phyloP scores from a whole-genome alignment of 1,140 invertebrate species.

The Ganaspis sp. region DNA sequence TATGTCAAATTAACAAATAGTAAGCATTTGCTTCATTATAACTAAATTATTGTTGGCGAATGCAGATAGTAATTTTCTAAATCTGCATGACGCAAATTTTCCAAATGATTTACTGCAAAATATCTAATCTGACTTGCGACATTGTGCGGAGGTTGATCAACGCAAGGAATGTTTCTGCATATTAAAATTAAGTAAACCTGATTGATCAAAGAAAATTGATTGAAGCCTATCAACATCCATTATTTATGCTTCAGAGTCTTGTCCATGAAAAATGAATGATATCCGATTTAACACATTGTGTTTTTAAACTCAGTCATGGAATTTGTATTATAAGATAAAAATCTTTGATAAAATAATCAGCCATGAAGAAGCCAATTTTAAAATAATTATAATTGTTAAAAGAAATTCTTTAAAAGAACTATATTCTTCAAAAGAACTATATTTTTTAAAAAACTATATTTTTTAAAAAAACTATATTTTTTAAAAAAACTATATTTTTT shows the following conservation, averaged over 20 bases:
- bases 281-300: no score
- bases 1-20: conserved; percentile 3
- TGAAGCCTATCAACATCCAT: not conserved
- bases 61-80: not conserved
- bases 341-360: no score
- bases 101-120: not conserved
- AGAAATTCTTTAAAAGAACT: no score
- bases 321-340: no score
- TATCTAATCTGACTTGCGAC: conserved; percentile 7
- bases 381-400: no score
- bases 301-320: no score
- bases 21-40: not conserved
- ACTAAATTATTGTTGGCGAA: not conserved
- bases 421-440: no score
- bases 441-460: no score
- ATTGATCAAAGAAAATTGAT: conserved; percentile 17
- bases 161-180: not conserved
- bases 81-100: conserved; percentile 9
- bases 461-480: no score
- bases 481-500: no score
- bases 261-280: not conserved
- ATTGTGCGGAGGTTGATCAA: conserved; percentile 5
- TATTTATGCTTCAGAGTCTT: not conserved
- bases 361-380: no score
- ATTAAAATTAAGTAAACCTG: conserved; percentile 15